These are phyloP conservation scores for Syrmaticus mikado DNA, from an alignment of 2,113 vertebrate genomes.

Conservation along the genomic window DNA sequence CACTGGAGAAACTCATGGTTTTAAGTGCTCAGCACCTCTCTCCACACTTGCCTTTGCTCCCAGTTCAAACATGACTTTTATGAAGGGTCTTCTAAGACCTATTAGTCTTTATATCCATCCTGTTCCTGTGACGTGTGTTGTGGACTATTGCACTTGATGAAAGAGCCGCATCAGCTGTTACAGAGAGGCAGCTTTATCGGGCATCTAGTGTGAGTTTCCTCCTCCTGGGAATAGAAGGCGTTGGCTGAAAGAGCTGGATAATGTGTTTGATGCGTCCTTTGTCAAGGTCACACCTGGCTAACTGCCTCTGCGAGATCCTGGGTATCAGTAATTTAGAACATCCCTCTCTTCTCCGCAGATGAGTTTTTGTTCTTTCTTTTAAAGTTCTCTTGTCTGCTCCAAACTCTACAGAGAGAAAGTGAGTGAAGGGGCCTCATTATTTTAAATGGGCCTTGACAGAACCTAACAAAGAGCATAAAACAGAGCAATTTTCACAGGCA, in stretches of 20 bases:
- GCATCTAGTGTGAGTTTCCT: background rate
- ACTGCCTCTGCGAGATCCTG: background rate
- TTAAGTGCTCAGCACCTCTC: background rate
- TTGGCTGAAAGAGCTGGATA: constrained; percentile 10
- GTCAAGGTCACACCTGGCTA: constrained; percentile 27
- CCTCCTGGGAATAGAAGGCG: background rate
- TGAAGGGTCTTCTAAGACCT: background rate
- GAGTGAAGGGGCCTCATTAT: constrained; percentile 76
- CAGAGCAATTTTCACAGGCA: constrained; percentile 78
- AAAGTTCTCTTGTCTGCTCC: constrained; percentile 19
- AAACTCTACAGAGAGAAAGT: constrained; percentile 41
- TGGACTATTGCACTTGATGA: background rate
- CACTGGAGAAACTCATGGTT: background rate
- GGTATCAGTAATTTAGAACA: constrained; percentile 50
- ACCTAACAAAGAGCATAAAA: constrained; percentile 75
- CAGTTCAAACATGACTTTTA: background rate
- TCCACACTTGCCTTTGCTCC: background rate
- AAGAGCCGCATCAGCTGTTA: constrained; percentile 35
- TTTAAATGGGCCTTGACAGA: constrained; percentile 77
- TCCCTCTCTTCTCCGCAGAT: background rate
- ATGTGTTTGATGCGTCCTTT: constrained; percentile 32
- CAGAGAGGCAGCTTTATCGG: background rate
- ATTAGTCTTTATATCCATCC: background rate
- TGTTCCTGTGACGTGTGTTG: background rate
- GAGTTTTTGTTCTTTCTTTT: constrained; percentile 36